phyloP scores from a whole-genome alignment of 2,888 invertebrate species.

The Piscicola geometra region DNA sequence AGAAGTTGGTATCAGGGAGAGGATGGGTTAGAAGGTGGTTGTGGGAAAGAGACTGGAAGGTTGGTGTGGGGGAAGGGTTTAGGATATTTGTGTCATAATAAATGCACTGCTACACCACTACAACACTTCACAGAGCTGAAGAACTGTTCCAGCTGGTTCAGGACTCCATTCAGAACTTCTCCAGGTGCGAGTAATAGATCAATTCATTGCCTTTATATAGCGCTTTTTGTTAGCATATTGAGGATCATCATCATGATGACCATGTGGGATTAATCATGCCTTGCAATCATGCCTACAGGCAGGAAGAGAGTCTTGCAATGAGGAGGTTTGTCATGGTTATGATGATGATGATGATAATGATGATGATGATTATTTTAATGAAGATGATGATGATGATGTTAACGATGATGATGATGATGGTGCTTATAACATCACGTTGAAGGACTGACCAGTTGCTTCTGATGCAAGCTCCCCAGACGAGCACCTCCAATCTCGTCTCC shows the following conservation, averaged over 20 bases:
- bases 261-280: background rate
- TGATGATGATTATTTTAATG: constrained; percentile 5
- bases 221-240: background rate
- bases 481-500: background rate
- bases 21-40: no score
- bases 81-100: no score
- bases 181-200: no score
- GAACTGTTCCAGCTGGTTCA: constrained; percentile 74
- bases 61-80: no score
- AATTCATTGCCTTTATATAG: no score
- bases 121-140: constrained; percentile 61
- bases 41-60: no score
- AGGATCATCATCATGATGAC: background rate
- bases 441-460: constrained; percentile 21
- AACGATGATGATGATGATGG: background rate
- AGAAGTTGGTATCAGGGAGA: no score
- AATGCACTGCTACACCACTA: no score
- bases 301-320: background rate
- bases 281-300: background rate
- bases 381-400: background rate
- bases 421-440: background rate
- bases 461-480: background rate
- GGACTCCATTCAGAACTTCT: constrained; percentile 35
- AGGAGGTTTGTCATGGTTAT: background rate
- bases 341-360: constrained; percentile 26